Evolutionary conservation across 1,140 invertebrate genomes (phyloP).

Genomic region (Drosophila quadrilineata): DNA sequence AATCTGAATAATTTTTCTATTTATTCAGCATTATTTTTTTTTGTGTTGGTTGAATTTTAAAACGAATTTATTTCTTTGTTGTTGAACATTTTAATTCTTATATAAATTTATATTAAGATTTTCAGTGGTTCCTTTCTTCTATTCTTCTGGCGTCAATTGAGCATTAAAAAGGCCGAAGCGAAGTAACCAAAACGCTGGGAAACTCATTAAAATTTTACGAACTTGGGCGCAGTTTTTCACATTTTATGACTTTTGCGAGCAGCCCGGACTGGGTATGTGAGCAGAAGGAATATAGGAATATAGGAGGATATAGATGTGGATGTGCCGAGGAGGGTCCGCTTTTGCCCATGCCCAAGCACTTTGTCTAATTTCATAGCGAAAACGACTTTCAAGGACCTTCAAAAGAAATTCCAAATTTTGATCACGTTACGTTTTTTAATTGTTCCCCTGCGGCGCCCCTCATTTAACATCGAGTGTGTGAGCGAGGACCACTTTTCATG

Average conservation of each 20-base stretch:
- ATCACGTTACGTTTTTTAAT: constrained; percentile 79
- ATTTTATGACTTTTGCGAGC: constrained; percentile 63
- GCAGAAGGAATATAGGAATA: no score
- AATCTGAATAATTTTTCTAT: no score
- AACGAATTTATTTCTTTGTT: constrained; percentile 54
- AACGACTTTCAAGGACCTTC: constrained; percentile 61
- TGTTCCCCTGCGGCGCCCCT: constrained; percentile 70
- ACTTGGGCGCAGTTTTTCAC: constrained; percentile 73
- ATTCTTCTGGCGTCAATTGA: constrained; percentile 59
- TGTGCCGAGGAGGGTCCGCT: no score
- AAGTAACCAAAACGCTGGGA: constrained; percentile 47
- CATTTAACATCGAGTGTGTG: constrained; percentile 48
- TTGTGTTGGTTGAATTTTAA: constrained; percentile 53
- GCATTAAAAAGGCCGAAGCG: constrained; percentile 47
- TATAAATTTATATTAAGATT: constrained; percentile 78
- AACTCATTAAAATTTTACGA: constrained; percentile 80
- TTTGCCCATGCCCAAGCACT: no score
- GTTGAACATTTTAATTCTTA: constrained; percentile 65
- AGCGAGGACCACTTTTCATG: not conserved
- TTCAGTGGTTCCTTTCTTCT: no score
- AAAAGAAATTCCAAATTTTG: constrained; percentile 74
- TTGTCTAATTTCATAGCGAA: constrained; percentile 69
- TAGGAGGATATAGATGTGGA: no score
- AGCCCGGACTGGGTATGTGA: no score
- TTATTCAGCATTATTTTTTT: not conserved